Evolutionary conservation across 1,140 invertebrate genomes (phyloP).

Genomic region (Lepidurus apus): DNA sequence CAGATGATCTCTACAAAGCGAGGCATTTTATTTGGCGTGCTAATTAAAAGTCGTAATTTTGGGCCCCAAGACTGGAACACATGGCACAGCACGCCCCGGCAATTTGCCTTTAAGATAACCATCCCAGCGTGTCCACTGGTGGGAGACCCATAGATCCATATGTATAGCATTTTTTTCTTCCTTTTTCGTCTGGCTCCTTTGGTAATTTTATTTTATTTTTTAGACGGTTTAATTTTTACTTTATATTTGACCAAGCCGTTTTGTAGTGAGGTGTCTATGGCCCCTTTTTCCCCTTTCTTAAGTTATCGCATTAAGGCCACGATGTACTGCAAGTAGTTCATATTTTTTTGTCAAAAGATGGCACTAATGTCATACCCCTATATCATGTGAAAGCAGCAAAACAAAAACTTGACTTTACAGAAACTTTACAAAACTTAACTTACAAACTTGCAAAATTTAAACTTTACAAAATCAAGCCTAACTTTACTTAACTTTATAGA

Average conservation of each 20-base stretch:
- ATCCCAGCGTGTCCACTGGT: neutral
- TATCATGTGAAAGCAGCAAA: too few species aligned
- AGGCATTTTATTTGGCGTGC: neutral
- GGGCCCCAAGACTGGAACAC: neutral
- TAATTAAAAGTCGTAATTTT: constrained; percentile 12
- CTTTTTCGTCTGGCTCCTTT: neutral
- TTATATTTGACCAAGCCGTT: too few species aligned
- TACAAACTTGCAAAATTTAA: too few species aligned
- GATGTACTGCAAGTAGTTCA: neutral
- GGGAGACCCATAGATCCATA: neutral
- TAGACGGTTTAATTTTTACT: neutral
- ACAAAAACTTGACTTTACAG: too few species aligned
- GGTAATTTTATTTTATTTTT: neutral
- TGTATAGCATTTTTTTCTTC: neutral
- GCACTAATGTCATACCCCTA: too few species aligned
- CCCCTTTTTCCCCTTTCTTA: neutral
- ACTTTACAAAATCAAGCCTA: too few species aligned
- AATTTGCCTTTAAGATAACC: constrained; percentile 16
- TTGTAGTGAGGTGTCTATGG: neutral
- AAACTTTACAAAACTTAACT: too few species aligned
- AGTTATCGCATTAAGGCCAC: neutral
- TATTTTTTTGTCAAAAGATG: too few species aligned
- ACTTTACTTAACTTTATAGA: too few species aligned
- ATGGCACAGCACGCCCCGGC: constrained; percentile 12
- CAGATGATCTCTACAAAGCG: neutral